phyloP scores from a whole-genome alignment of 1,140 invertebrate genomes.

The Heliothis virescens region DNA sequence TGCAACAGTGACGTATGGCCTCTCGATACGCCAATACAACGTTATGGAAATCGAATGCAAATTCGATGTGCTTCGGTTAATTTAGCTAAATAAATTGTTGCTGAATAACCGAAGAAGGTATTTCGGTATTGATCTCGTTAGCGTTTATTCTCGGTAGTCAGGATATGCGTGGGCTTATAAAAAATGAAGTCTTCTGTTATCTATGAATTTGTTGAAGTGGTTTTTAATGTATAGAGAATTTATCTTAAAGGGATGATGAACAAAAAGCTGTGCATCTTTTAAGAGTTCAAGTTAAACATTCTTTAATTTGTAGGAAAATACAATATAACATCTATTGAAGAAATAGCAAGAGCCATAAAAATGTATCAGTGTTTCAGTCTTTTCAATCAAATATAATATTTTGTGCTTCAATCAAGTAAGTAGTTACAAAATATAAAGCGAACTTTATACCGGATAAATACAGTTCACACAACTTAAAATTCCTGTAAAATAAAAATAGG shows the following conservation, averaged over 20 bases:
- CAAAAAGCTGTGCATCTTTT: no score
- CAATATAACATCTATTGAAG: no score
- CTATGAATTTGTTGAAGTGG: neutral
- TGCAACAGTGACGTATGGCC: constrained; percentile 80
- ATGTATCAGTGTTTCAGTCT: no score
- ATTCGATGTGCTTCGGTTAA: constrained; percentile 80
- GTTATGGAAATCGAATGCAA: constrained; percentile 86
- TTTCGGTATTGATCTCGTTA: constrained; percentile 80
- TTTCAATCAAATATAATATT: no score
- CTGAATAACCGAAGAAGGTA: constrained; percentile 68
- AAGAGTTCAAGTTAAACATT: no score
- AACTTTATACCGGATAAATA: no score
- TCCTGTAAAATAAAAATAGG: neutral
- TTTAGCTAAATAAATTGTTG: constrained; percentile 84
- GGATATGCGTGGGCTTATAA: constrained; percentile 56
- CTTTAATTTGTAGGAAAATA: no score
- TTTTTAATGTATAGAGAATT: neutral
- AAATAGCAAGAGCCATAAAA: no score
- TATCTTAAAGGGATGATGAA: no score
- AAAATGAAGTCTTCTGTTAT: constrained; percentile 1
- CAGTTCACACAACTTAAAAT: no score
- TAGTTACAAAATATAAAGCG: no score
- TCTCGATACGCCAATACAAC: constrained; percentile 72
- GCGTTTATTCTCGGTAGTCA: constrained; percentile 61
- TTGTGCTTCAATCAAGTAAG: no score